Evolutionary conservation across 1,140 invertebrate genomes (phyloP), one percentile per base, ranked within the genome.

Genomic region (Melanaphis sacchari): DNA sequence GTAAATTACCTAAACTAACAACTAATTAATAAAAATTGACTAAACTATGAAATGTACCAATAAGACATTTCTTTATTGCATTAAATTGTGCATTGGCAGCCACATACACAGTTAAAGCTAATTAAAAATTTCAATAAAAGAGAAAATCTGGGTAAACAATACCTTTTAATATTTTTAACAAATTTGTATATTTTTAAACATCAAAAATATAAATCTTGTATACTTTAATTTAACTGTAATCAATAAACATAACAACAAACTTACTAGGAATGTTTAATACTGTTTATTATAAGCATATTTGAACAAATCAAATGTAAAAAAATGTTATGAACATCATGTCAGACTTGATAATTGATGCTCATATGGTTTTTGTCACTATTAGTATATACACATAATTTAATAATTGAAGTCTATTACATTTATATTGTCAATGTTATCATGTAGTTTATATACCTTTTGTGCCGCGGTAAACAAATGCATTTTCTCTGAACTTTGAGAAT

Each of bases 201-300:
- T 90, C 59, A 66, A 90, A 90, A 90, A 90, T 66, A 41, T 66
- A 90, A 90, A 66, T 59, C 3, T n/a, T 66, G 54, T 66, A 90
- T 59, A 90, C 89, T 90, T 66, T 90, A 15, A n/a, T n/a, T n/a
- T 59, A 90, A 90, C 8, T 15, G 1, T 66, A 66, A 90, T 66
- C 66, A 66, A 90, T 90, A 90, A 90, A 90, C 89, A 90, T 90
- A 90, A 90, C 89, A 90, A 90, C 89, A 90, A 90, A 41, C 89
- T 90, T 90, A 59, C 52, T 59, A 43, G 89, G 89, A 90, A 90
- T 90, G 89, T 90, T 59, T 66, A 90, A 90, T 90, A 90, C 89
- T 90, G 89, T 90, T 59, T 66, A 66, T 90, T 59, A 90, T 90
- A 90, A 59, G 38, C 89, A 43, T 38, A 41, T 88, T 21, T 90